phyloP scores from a whole-genome alignment of 2,888 invertebrate species.

The Hydrotaea diabolus region DNA sequence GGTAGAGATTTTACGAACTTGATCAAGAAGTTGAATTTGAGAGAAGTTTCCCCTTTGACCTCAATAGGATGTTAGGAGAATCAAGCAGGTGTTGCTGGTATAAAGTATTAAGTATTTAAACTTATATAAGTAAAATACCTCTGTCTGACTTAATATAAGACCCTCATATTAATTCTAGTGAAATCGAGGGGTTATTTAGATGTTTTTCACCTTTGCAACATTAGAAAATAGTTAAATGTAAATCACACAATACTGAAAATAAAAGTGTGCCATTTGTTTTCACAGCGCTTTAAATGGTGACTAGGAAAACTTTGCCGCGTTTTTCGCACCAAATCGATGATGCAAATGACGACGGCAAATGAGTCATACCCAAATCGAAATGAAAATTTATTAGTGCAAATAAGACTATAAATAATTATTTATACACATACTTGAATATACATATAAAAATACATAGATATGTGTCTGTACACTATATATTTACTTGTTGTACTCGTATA shows the following conservation, averaged over 20 bases:
- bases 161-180: no score
- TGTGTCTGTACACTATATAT: no score
- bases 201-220: slow-evolving; percentile 28
- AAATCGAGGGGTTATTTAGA: no score
- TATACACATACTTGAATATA: not conserved
- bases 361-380: slow-evolving; percentile 1
- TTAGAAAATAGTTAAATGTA: not conserved
- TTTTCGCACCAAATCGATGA: slow-evolving; percentile 10
- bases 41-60: no score
- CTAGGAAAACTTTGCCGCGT: not conserved
- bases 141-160: no score
- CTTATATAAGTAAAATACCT: no score
- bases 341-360: slow-evolving; percentile 10
- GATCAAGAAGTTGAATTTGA: no score
- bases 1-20: no score
- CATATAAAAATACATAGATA: not conserved
- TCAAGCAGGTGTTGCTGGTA: no score
- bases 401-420: not conserved
- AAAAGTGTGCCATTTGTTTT: slow-evolving; percentile 28
- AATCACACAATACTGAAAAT: slow-evolving; percentile 9
- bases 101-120: no score
- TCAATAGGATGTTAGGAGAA: no score
- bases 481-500: not conserved
- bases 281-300: not conserved
- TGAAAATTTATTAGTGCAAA: slow-evolving; percentile 14